Percentiles rank a stretch among this genome's conserved stretches.
phyloP scores from a whole-genome alignment of 2,888 invertebrate species.

The Tetropium fuscum region DNA sequence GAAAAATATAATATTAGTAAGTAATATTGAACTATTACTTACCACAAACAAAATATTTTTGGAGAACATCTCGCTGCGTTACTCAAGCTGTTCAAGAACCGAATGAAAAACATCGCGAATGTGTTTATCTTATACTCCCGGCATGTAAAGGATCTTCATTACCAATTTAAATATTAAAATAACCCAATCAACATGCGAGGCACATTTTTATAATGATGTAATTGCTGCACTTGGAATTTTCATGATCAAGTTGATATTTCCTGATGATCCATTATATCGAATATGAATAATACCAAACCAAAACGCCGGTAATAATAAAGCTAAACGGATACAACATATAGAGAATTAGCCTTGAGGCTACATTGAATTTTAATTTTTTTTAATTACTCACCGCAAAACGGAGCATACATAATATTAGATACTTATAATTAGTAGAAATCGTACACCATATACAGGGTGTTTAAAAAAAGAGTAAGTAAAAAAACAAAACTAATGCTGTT shows the following conservation, averaged over 20 bases:
- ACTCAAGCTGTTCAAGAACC: conserved; percentile 7
- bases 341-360: conserved; percentile 14
- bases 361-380: conserved; percentile 7
- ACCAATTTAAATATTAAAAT: conserved; percentile 7
- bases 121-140: conserved; percentile 11
- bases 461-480: too few relatives aligned
- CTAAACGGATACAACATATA: conserved; percentile 10
- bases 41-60: conserved; percentile 24
- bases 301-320: conserved; percentile 1
- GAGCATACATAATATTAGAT: too few relatives aligned
- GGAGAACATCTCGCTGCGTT: conserved; percentile 19
- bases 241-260: conserved; percentile 15
- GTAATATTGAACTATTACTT: conserved; percentile 11
- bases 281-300: conserved; percentile 1
- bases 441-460: too few relatives aligned
- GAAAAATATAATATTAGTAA: background rate
- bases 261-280: conserved; percentile 21
- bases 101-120: conserved; percentile 4
- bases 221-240: conserved; percentile 17
- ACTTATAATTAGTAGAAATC: too few relatives aligned
- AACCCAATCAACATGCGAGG: conserved; percentile 15
- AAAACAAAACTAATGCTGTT: too few relatives aligned
- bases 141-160: conserved; percentile 6
- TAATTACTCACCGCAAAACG: background rate
- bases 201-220: conserved; percentile 19